Evolutionary conservation across 2,113 vertebrate species (phyloP).

Genomic region (Nothocercus julius): DNA sequence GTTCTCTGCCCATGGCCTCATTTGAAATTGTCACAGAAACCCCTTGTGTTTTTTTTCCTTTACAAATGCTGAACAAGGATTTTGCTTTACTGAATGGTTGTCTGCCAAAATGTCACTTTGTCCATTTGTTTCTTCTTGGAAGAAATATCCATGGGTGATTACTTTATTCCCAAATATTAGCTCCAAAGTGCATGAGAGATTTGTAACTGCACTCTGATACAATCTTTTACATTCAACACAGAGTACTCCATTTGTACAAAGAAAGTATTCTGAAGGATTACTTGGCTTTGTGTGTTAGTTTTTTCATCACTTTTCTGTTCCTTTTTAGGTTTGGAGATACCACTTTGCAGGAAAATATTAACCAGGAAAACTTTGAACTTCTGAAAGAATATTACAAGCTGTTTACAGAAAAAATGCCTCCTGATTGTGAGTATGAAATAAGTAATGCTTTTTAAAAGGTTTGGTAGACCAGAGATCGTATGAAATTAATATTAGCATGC

Average conservation of each 20-base stretch:
- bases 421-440: constrained; percentile 88
- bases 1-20: background rate
- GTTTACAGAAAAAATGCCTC: constrained; percentile 90
- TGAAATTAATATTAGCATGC: background rate
- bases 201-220: background rate
- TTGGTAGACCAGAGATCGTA: background rate
- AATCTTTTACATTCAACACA: background rate
- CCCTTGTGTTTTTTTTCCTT: background rate
- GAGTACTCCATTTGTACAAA: background rate
- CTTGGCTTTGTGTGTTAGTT: background rate
- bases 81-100: background rate
- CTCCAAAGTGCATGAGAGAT: background rate
- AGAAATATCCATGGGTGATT: background rate
- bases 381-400: constrained; percentile 92
- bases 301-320: background rate
- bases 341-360: constrained; percentile 95
- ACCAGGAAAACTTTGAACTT: constrained; percentile 94
- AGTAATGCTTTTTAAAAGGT: background rate
- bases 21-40: background rate
- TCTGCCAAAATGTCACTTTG: background rate
- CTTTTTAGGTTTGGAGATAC: constrained; percentile 93
- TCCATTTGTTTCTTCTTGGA: background rate
- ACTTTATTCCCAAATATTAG: accelerated
- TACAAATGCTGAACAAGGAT: background rate
- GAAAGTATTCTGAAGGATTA: background rate